Conservation (phyloP, 2,888 invertebrate species). For the Orthosia gracilis region DNA sequence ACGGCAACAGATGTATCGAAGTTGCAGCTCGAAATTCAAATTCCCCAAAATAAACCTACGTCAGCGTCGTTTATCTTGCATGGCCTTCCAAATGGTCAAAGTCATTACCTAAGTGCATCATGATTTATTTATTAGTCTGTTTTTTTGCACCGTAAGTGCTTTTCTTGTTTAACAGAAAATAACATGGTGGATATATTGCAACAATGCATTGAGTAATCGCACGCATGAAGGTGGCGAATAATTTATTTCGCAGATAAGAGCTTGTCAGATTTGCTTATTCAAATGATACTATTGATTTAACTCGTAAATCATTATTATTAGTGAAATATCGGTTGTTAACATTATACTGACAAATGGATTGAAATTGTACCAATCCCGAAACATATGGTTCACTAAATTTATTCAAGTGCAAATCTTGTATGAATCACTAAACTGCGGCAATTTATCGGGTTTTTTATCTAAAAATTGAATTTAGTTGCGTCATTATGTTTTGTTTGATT, state of each 20-base stretch:
- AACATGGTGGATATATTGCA: slow-evolving; percentile 48
- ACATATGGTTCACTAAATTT: slow-evolving; percentile 19
- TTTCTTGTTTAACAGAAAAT: slow-evolving; percentile 41
- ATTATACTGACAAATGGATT: slow-evolving; percentile 45
- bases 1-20: slow-evolving; percentile 20
- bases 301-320: slow-evolving; percentile 47
- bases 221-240: slow-evolving; percentile 33
- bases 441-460: slow-evolving; percentile 25
- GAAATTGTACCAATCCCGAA: slow-evolving; percentile 17
- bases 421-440: slow-evolving; percentile 6
- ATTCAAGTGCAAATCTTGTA: slow-evolving; percentile 18
- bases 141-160: slow-evolving; percentile 49
- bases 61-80: slow-evolving; percentile 3
- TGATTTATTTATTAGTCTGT: slow-evolving; percentile 38
- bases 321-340: slow-evolving; percentile 47
- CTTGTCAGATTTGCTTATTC: slow-evolving; percentile 59
- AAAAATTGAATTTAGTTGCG: background rate
- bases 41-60: slow-evolving; percentile 15
- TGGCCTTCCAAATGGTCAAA: slow-evolving; percentile 32
- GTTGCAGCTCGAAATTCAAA: slow-evolving; percentile 2
- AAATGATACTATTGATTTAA: slow-evolving; percentile 49
- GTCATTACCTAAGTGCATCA: slow-evolving; percentile 48
- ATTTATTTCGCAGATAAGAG: slow-evolving; percentile 61
- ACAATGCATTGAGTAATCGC: slow-evolving; percentile 58
- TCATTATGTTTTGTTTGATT: slow-evolving; percentile 14